phyloP scores from a whole-genome alignment of 1,140 invertebrate species.

The Bombus difficillimus region DNA sequence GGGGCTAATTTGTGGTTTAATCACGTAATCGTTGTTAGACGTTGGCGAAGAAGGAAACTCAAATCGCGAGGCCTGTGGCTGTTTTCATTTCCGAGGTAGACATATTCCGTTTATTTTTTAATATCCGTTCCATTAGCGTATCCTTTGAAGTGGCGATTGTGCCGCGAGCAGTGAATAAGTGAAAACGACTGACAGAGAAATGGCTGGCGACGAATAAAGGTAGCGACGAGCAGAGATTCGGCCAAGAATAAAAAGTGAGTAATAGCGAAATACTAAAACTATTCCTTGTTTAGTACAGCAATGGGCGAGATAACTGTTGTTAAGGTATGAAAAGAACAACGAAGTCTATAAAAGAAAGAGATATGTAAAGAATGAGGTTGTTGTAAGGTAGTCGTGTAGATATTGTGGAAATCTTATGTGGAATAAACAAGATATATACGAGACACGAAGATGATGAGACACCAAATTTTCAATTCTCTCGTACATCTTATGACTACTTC shows the following conservation, averaged over 20 bases:
- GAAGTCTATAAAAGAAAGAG: not conserved
- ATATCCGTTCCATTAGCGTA: conserved; percentile 60
- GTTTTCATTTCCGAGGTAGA: conserved; percentile 44
- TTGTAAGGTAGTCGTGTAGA: not conserved
- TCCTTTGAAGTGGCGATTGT: conserved; percentile 29
- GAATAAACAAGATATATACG: no score
- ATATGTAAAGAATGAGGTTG: not conserved
- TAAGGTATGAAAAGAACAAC: not conserved
- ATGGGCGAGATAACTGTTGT: not conserved
- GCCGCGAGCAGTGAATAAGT: not conserved
- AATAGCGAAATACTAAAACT: no score
- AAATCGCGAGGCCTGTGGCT: not conserved
- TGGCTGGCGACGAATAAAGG: not conserved
- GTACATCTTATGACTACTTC: no score
- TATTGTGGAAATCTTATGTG: not conserved
- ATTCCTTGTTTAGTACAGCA: no score
- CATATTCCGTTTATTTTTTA: conserved; percentile 67
- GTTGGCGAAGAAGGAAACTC: not conserved
- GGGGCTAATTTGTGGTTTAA: conserved; percentile 47
- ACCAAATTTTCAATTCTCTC: no score
- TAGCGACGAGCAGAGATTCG: not conserved
- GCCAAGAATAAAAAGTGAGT: not conserved
- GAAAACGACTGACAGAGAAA: not conserved
- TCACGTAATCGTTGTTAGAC: conserved; percentile 10
- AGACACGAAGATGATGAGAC: no score